phyloP scores from a whole-genome alignment of 2,797 vertebrate species.

The Todus mexicanus region DNA sequence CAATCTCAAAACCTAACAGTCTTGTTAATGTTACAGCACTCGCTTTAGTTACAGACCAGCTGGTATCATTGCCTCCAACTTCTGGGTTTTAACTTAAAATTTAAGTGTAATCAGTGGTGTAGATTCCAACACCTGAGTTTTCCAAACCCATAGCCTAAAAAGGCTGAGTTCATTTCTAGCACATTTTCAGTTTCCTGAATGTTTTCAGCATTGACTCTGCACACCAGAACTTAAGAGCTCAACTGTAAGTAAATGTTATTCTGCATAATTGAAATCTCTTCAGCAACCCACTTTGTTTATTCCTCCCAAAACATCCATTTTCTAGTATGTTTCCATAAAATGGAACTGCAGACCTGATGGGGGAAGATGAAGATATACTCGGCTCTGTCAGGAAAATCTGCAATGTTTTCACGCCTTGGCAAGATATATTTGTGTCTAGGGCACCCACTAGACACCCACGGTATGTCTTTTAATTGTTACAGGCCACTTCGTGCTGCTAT shows the following conservation, averaged over 20 bases:
- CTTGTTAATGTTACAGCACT: neutral
- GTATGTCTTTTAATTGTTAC: neutral
- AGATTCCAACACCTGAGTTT: neutral
- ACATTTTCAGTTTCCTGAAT: neutral
- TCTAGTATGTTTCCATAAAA: neutral
- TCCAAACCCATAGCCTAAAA: neutral
- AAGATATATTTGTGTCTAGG: neutral
- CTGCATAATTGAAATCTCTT: neutral
- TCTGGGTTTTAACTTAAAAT: neutral
- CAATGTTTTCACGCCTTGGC: neutral
- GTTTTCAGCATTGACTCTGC: neutral
- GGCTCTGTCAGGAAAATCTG: neutral
- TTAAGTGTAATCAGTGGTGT: neutral
- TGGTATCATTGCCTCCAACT: neutral
- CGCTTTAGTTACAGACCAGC: neutral
- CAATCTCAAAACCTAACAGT: neutral
- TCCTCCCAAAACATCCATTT: neutral
- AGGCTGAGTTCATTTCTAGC: neutral
- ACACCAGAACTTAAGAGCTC: neutral
- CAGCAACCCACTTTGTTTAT: neutral
- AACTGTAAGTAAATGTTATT: neutral
- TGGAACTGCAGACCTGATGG: neutral
- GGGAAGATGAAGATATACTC: neutral
- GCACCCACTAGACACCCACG: neutral
- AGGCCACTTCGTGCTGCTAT: constrained; percentile 1